These are phyloP conservation scores for Ptiloglossa arizonensis DNA, from an alignment of 1,140 invertebrate genomes.

Conservation along the genomic window DNA sequence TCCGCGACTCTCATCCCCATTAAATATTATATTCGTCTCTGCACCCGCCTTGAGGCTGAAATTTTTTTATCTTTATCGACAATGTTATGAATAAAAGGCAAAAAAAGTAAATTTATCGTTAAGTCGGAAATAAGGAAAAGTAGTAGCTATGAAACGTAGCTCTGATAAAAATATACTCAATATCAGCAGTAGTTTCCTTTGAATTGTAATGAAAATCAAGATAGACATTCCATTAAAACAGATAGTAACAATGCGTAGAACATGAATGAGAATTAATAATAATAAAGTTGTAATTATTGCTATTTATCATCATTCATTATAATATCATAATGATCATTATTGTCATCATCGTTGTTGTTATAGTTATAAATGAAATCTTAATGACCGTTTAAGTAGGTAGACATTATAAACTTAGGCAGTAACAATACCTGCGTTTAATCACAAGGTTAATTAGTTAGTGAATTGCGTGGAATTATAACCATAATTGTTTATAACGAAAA, in stretches of 20 bases:
- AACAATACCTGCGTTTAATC: slow-evolving; percentile 45
- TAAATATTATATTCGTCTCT: slow-evolving; percentile 24
- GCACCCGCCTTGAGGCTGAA: background rate
- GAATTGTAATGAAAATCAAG: slow-evolving; percentile 38
- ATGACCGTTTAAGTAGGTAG: slow-evolving; percentile 68
- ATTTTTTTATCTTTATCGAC: slow-evolving; percentile 8
- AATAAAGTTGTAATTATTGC: slow-evolving; percentile 57
- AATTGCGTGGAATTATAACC: slow-evolving; percentile 57
- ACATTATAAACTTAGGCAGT: slow-evolving; percentile 61
- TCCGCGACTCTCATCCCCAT: slow-evolving; percentile 26
- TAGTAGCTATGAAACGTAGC: slow-evolving; percentile 26
- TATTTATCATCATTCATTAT: slow-evolving; percentile 57
- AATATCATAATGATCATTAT: slow-evolving; percentile 54
- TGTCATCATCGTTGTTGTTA: slow-evolving; percentile 70
- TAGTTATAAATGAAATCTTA: slow-evolving; percentile 63
- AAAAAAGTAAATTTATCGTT: slow-evolving; percentile 36
- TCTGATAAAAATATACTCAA: slow-evolving; percentile 52
- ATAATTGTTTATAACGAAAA: slow-evolving; percentile 60
- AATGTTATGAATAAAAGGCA: background rate
- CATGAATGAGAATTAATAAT: slow-evolving; percentile 46
- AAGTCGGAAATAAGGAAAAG: slow-evolving; percentile 27
- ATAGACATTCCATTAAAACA: slow-evolving; percentile 49
- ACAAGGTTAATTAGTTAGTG: slow-evolving; percentile 57
- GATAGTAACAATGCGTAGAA: slow-evolving; percentile 54
- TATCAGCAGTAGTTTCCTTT: slow-evolving; percentile 45